Base-by-base conservation (phyloP, 1,140 invertebrate genomes). In the Heliconius congener region DNA sequence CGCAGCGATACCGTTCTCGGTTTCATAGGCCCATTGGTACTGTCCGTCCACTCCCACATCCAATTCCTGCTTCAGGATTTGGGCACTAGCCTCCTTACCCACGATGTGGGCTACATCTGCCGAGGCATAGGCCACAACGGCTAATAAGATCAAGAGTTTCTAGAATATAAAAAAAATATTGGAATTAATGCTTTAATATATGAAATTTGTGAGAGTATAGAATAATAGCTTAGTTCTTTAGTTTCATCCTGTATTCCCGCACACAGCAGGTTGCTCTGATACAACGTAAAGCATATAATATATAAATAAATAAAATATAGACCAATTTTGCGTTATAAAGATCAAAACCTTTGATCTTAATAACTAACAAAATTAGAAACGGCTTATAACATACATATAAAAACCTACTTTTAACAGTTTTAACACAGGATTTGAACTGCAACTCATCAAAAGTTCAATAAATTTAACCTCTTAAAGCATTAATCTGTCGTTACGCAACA, bases 1-100 rank as follows among this genome's bases (percentile, higher is more conserved):
- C 2, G 92, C 94, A 0, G 83, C 79, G 75, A 96, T 96, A 0
- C 95, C 95, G 84, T 96, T 95, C 13, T 91, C 94, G 13, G 95
- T 95, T 83, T 96, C 94, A 78, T 93, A 95, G 42, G 89, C 74
- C 85, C 87, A 95, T 76, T 92, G 87, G 87, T 93, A 95, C 50
- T 83, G 77, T 3, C 95, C 94, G 9, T 95, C 91, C 6, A 86
- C 78, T 8, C 90, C 89, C 3, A 94, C 84, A 81, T 94, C 92
- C 76, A 90, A 80, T 34, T 91, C 89, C 77, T 94, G 93, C 39
- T 82, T 90, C 27, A 94, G 55, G 79, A 95, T 95, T 73, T 91
- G 81, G n/a, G 93, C 92, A 16, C 89, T 87, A 2, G 73, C 78
- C 6, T 37, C 66, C n/a, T 76, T 74, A 50, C 76, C 13, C 19